Percentiles rank a stretch among this genome's conserved stretches.
Evolutionary conservation across 1,140 invertebrate genomes (phyloP).

Genomic region (Hylyphantes graminicola): DNA sequence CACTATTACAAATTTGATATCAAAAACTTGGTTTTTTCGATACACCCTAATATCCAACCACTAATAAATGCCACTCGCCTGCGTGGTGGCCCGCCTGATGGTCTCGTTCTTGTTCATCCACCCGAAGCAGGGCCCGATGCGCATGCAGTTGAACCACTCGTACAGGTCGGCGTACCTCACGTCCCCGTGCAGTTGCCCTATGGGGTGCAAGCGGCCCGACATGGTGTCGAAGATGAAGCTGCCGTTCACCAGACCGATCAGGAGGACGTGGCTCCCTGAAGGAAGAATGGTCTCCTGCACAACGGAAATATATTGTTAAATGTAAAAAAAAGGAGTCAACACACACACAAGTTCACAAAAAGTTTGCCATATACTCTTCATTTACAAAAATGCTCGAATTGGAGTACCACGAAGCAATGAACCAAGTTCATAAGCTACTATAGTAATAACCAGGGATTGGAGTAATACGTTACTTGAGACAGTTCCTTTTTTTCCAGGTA

Average conservation of each 20-base stretch:
- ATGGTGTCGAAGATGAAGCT: constrained; percentile 69
- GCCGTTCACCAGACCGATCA: constrained; percentile 70
- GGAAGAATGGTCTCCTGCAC: constrained; percentile 68
- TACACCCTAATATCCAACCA: too few relatives aligned
- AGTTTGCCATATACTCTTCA: too few relatives aligned
- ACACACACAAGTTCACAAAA: too few relatives aligned
- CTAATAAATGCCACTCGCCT: constrained; percentile 44
- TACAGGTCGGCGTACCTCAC: constrained; percentile 70
- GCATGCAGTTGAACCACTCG: constrained; percentile 70
- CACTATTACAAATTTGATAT: too few relatives aligned
- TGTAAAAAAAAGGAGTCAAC: too few relatives aligned
- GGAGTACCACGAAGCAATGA: too few relatives aligned
- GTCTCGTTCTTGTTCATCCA: constrained; percentile 71
- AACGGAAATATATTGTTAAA: background rate
- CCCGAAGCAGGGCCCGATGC: constrained; percentile 70
- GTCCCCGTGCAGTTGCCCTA: constrained; percentile 68
- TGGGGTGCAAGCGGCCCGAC: constrained; percentile 69
- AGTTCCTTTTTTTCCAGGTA: too few relatives aligned
- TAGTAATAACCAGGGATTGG: too few relatives aligned
- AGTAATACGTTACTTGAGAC: too few relatives aligned
- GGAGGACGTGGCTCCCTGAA: constrained; percentile 68
- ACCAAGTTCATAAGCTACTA: too few relatives aligned
- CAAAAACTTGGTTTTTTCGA: too few relatives aligned
- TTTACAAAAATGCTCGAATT: background rate
- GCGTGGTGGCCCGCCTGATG: constrained; percentile 67